Evolutionary conservation across 2,113 vertebrate genomes (phyloP).

Genomic region (Periophthalmodon schlosseri): DNA sequence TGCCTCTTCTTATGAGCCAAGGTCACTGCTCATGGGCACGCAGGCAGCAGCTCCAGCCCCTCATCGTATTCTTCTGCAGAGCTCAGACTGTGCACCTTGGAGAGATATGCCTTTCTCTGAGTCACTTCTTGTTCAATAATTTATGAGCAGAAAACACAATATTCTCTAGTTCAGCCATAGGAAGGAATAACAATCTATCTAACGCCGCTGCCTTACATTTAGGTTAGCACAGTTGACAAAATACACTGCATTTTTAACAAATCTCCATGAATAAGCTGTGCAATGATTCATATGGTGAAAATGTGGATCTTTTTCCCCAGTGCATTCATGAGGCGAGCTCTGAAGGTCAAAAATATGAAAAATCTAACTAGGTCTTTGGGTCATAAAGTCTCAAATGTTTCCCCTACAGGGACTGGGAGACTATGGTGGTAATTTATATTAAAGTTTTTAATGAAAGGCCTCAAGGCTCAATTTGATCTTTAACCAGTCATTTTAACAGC

Average conservation of each 20-base stretch:
- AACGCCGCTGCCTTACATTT: no score
- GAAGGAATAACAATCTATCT: not conserved
- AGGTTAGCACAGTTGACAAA: not conserved
- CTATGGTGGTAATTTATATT: no score
- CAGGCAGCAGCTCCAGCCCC: slow-evolving; percentile 28
- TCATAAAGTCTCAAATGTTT: no score
- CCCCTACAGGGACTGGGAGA: no score
- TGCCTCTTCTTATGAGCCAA: slow-evolving; percentile 30
- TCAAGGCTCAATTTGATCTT: no score
- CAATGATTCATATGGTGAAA: no score
- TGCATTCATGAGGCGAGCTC: no score
- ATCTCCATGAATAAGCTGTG: not conserved
- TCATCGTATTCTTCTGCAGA: slow-evolving; percentile 24
- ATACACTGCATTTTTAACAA: not conserved
- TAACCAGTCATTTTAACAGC: no score
- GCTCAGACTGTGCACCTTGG: slow-evolving; percentile 7
- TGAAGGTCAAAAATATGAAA: no score
- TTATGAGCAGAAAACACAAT: slow-evolving; percentile 10
- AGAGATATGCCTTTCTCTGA: not conserved
- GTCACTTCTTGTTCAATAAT: slow-evolving; percentile 20
- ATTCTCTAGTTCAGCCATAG: not conserved
- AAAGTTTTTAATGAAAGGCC: no score
- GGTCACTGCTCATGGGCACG: slow-evolving; percentile 38
- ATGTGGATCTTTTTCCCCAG: no score
- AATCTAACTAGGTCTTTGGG: no score